Evolutionary conservation across 2,888 invertebrate species (phyloP).

Genomic region (Notodonta ziczac): DNA sequence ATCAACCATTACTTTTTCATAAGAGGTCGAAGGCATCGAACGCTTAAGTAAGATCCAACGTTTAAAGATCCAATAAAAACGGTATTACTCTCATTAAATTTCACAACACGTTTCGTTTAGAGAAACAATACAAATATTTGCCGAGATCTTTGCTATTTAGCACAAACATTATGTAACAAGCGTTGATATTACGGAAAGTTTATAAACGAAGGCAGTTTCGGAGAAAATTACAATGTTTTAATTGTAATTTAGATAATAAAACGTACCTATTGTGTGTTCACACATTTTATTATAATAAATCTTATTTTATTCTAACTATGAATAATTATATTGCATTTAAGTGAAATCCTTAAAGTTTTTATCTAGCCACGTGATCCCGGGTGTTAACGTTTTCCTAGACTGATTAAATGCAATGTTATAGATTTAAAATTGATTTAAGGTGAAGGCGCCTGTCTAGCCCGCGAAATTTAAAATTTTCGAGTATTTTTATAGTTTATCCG

Average conservation of each 20-base stretch:
- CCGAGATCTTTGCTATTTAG: constrained; percentile 9
- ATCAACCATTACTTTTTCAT: neutral
- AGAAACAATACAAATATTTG: constrained; percentile 15
- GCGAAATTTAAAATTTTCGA: no score
- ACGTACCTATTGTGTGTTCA: no score
- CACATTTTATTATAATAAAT: no score
- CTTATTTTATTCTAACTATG: no score
- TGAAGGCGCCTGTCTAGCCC: no score
- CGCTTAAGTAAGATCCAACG: constrained; percentile 19
- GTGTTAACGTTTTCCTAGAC: no score
- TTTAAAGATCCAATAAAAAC: constrained; percentile 39
- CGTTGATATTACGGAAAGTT: neutral
- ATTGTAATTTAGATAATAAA: neutral
- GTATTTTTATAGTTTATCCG: no score
- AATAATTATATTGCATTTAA: no score
- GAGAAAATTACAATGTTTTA: neutral
- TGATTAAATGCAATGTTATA: no score
- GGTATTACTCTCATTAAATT: constrained; percentile 25
- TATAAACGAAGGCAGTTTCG: neutral
- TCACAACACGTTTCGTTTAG: constrained; percentile 24
- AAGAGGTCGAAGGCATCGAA: constrained; percentile 16
- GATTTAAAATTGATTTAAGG: no score
- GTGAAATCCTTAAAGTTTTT: no score
- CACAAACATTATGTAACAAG: neutral
- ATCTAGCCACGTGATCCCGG: no score